A percentile compares a stretch with the other conserved stretches of the same genome.
phyloP scores from a whole-genome alignment of 2,797 vertebrate genomes.

The Salarias fasciatus region DNA sequence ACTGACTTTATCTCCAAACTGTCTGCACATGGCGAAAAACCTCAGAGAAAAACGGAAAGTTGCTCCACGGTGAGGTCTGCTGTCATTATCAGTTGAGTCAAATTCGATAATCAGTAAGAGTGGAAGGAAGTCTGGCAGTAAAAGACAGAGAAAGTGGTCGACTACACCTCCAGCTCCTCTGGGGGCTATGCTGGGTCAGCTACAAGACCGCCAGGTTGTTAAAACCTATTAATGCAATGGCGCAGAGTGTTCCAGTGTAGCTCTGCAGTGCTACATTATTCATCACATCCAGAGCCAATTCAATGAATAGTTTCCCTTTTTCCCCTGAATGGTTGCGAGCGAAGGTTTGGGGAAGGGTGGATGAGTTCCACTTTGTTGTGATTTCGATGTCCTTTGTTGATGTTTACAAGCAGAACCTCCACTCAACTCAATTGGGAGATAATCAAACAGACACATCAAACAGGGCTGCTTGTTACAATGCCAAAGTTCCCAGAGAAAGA shows the following conservation, averaged over 20 bases:
- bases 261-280: constrained; percentile 78
- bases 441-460: constrained; percentile 80
- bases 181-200: constrained; percentile 70
- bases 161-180: constrained; percentile 58
- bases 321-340: constrained; percentile 45
- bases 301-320: constrained; percentile 56
- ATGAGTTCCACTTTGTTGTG: constrained; percentile 66
- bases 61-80: constrained; percentile 28
- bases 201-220: constrained; percentile 76
- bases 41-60: constrained; percentile 17
- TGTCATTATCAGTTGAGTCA: constrained; percentile 48
- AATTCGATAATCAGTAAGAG: constrained; percentile 51
- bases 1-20: not conserved
- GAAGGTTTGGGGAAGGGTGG: constrained; percentile 51
- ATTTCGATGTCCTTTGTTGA: constrained; percentile 66
- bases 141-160: constrained; percentile 53
- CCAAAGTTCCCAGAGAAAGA: constrained; percentile 66
- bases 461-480: constrained; percentile 72
- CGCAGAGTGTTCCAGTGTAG: constrained; percentile 57
- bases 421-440: constrained; percentile 68
- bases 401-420: constrained; percentile 68
- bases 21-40: constrained; percentile 6
- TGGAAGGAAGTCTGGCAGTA: constrained; percentile 39
- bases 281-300: constrained; percentile 68
- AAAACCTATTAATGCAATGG: constrained; percentile 78